A percentile compares a stretch with the other conserved stretches of the same genome.
Conservation (phyloP, 64 coral and sea anemone genomes). For the Actinia equina region DNA sequence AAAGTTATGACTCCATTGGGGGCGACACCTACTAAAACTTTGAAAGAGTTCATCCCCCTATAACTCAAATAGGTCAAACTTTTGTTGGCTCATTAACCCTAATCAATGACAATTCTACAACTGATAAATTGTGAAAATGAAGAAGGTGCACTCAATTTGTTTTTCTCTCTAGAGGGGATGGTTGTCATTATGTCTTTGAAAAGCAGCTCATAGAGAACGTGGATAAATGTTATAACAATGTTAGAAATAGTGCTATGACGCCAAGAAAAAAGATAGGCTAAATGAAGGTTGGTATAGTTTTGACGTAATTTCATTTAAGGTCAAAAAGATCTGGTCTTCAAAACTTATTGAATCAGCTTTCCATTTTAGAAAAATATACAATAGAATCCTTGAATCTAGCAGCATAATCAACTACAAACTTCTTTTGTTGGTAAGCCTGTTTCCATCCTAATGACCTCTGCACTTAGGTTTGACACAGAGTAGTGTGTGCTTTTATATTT, state of each 20-base stretch:
- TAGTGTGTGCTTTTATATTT: background rate
- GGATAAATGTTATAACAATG: slow-evolving; percentile 46
- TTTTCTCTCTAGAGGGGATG: slow-evolving; percentile 41
- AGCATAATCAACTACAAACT: slow-evolving; percentile 22
- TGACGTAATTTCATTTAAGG: slow-evolving; percentile 50
- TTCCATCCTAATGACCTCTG: slow-evolving; percentile 10
- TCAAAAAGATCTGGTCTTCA: slow-evolving; percentile 53
- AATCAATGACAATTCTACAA: slow-evolving; percentile 43
- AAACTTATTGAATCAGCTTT: slow-evolving; percentile 32
- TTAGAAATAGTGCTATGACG: slow-evolving; percentile 37
- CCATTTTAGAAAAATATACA: slow-evolving; percentile 21
- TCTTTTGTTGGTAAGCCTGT: slow-evolving; percentile 32
- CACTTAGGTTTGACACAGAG: background rate
- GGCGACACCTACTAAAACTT: slow-evolving; percentile 23
- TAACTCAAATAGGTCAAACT: slow-evolving; percentile 31
- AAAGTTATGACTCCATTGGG: slow-evolving; percentile 4
- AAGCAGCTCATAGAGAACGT: slow-evolving; percentile 29
- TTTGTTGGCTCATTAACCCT: slow-evolving; percentile 41
- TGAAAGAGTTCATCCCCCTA: slow-evolving; percentile 36
- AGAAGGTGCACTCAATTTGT: slow-evolving; percentile 24
- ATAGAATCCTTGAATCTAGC: slow-evolving; percentile 21
- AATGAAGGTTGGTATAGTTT: slow-evolving; percentile 41
- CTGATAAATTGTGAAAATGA: slow-evolving; percentile 32
- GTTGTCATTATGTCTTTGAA: slow-evolving; percentile 42
- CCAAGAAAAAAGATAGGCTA: slow-evolving; percentile 35